Percentiles rank a stretch among this genome's conserved stretches.
Conservation (phyloP, 2,888 invertebrate species). For the Dolichopus griseipennis region DNA sequence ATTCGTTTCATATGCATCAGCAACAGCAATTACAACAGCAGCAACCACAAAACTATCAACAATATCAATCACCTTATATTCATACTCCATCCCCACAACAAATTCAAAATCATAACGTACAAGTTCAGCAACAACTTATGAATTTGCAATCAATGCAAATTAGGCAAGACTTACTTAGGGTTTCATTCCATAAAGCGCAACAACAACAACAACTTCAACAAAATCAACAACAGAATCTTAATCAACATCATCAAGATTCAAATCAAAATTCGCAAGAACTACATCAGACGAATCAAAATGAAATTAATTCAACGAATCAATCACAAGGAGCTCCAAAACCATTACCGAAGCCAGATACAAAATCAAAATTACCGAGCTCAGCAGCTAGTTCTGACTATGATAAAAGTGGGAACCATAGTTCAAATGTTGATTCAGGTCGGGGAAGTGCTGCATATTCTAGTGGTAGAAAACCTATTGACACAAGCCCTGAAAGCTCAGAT, state of each 20-base stretch:
- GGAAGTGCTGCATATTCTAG: slow-evolving; percentile 75
- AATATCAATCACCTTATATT: slow-evolving; percentile 19
- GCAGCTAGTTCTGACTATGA: slow-evolving; percentile 66
- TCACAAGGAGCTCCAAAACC: slow-evolving; percentile 14
- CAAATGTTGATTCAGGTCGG: slow-evolving; percentile 68
- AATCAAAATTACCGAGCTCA: slow-evolving; percentile 45
- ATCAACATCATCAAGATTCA: slow-evolving; percentile 2
- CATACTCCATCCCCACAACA: slow-evolving; percentile 18
- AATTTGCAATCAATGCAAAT: slow-evolving; percentile 31
- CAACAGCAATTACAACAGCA: slow-evolving; percentile 14
- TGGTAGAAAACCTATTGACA: slow-evolving; percentile 49
- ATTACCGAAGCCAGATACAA: slow-evolving; percentile 16
- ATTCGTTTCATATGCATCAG: slow-evolving; percentile 1
- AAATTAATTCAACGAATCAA: slow-evolving; percentile 25
- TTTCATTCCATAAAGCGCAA: slow-evolving; percentile 17
- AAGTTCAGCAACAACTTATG: slow-evolving; percentile 14
- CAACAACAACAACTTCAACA: slow-evolving; percentile 15
- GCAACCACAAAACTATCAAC: slow-evolving; percentile 13
- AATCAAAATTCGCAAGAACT: slow-evolving; percentile 14
- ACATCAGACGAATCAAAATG: background rate
- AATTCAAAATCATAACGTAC: slow-evolving; percentile 18
- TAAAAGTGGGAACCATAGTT: slow-evolving; percentile 63
- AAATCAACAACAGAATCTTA: background rate
- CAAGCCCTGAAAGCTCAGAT: slow-evolving; percentile 52
- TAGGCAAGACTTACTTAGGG: slow-evolving; percentile 24